Evolutionary conservation across 2,888 invertebrate species (phyloP).

Genomic region (Drosophila emarginata): DNA sequence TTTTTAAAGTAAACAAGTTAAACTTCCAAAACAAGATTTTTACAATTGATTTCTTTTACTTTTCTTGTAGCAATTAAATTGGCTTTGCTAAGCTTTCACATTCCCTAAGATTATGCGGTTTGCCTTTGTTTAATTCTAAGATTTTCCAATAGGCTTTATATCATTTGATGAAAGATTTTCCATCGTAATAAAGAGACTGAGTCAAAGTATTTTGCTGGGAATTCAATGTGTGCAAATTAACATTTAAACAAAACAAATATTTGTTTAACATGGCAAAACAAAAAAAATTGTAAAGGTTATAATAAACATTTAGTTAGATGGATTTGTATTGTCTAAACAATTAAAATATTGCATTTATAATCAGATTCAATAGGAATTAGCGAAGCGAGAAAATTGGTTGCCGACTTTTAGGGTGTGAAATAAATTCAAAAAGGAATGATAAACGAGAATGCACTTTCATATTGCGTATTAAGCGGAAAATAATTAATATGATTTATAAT

Average conservation of each 20-base stretch:
- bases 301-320: constrained; percentile 1
- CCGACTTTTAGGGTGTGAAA: not conserved
- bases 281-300: constrained; percentile 10
- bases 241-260: not conserved
- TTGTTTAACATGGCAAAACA: not conserved
- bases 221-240: constrained; percentile 21
- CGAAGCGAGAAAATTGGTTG: not conserved
- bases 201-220: not conserved
- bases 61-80: too few relatives aligned
- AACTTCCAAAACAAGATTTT: too few relatives aligned
- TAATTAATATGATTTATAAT: constrained; percentile 10
- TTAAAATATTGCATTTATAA: not conserved
- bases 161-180: constrained; percentile 9
- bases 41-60: too few relatives aligned
- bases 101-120: too few relatives aligned
- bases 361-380: not conserved
- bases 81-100: too few relatives aligned
- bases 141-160: too few relatives aligned
- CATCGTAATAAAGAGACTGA: not conserved
- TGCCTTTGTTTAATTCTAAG: too few relatives aligned
- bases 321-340: not conserved
- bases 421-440: not conserved
- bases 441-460: not conserved
- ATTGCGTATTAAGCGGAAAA: not conserved
- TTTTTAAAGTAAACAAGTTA: too few relatives aligned